Conservation (phyloP, 2,888 invertebrate genomes). For the Trachelus iudaicus region DNA sequence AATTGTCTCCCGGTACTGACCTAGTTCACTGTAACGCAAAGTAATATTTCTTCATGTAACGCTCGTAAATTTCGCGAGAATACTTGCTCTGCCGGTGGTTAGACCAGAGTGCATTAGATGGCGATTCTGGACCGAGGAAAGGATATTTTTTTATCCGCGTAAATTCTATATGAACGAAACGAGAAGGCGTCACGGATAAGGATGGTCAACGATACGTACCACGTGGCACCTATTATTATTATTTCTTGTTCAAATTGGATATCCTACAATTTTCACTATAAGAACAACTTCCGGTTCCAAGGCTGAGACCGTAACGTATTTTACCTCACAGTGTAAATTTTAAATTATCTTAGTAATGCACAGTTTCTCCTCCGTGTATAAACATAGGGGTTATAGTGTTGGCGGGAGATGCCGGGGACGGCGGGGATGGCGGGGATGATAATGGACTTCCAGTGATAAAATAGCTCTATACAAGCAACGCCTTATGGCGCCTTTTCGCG, state of each 20-base stretch:
- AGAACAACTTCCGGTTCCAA: too few relatives aligned
- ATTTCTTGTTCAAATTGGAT: too few relatives aligned
- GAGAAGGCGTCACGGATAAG: too few relatives aligned
- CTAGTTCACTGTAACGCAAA: slow-evolving; percentile 35
- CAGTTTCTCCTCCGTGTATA: slow-evolving; percentile 42
- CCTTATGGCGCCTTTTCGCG: slow-evolving; percentile 30
- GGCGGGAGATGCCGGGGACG: slow-evolving; percentile 12
- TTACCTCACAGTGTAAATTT: slow-evolving; percentile 41
- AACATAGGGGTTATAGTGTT: slow-evolving; percentile 16
- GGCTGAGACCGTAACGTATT: too few relatives aligned
- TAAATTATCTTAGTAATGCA: slow-evolving; percentile 54
- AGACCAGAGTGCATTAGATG: too few relatives aligned
- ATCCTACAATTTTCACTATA: too few relatives aligned
- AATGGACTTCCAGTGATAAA: slow-evolving; percentile 61
- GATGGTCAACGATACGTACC: too few relatives aligned
- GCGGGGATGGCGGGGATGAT: slow-evolving; percentile 34
- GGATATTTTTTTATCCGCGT: too few relatives aligned
- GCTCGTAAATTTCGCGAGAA: not conserved
- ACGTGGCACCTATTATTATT: too few relatives aligned
- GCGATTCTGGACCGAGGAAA: too few relatives aligned
- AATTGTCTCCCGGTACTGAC: slow-evolving; percentile 17
- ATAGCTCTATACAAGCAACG: slow-evolving; percentile 50
- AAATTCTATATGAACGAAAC: too few relatives aligned
- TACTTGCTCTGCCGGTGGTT: too few relatives aligned
- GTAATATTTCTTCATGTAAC: slow-evolving; percentile 33